Percentiles rank a stretch among this genome's conserved stretches.
phyloP scores from a whole-genome alignment of 2,113 vertebrate genomes.

The Origma solitaria region DNA sequence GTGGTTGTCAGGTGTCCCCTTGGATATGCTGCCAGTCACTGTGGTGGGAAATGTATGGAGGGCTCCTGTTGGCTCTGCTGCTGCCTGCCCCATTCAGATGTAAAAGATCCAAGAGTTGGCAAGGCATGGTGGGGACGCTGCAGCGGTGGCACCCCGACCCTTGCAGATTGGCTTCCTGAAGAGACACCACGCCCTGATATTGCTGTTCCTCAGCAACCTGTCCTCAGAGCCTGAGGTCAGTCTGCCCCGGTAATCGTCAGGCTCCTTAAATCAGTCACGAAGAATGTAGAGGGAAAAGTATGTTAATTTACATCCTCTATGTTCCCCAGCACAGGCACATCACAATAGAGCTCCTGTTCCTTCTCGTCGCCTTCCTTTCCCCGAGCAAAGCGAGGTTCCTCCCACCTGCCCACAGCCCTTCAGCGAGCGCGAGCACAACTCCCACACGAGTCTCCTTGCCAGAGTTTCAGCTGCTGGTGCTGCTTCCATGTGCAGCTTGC shows the following conservation, averaged over 20 bases:
- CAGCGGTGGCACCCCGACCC: not conserved
- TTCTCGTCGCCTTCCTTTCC: not conserved
- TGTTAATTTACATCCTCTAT: not conserved
- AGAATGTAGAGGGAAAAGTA: not conserved
- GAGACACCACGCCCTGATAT: not conserved
- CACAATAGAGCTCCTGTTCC: slow-evolving; percentile 25
- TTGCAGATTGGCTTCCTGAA: not conserved
- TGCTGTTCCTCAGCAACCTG: not conserved
- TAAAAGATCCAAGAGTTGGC: not conserved
- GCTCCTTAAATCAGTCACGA: not conserved
- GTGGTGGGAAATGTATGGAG: not conserved
- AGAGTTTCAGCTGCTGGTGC: slow-evolving; percentile 21
- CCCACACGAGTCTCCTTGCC: not conserved
- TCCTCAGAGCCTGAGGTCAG: not conserved
- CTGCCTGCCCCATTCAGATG: not conserved
- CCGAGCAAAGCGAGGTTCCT: not conserved
- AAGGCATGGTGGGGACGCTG: not conserved
- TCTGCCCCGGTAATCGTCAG: not conserved
- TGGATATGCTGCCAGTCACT: not conserved
- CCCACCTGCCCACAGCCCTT: slow-evolving; percentile 48
- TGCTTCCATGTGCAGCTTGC: not conserved
- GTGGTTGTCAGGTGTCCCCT: not conserved
- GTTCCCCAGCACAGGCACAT: not conserved
- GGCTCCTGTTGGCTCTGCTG: not conserved
- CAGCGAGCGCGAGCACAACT: not conserved